These are phyloP conservation scores for Philereme transversata DNA, from an alignment of 2,888 invertebrate species.

Conservation along the genomic window DNA sequence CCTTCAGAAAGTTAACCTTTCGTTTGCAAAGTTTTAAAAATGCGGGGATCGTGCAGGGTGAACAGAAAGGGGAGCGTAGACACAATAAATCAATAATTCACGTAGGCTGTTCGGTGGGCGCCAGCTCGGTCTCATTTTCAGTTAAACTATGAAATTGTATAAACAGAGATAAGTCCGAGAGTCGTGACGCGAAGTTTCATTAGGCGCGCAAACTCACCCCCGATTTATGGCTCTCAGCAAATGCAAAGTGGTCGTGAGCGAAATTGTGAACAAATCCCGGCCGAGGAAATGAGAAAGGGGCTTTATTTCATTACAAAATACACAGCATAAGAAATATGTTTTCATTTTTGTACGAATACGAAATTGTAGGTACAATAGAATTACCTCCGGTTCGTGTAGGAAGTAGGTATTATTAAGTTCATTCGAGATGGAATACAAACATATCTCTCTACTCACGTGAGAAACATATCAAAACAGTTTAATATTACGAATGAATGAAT, in stretches of 20 bases:
- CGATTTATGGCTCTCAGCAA: slow-evolving; percentile 61
- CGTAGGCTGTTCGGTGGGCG: slow-evolving; percentile 34
- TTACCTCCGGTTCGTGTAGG: slow-evolving; percentile 28
- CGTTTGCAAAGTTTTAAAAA: slow-evolving; percentile 45
- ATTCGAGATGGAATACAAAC: slow-evolving; percentile 19
- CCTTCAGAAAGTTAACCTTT: slow-evolving; percentile 42
- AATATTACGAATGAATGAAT: slow-evolving; percentile 31
- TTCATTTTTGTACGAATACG: slow-evolving; percentile 43
- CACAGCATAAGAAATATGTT: slow-evolving; percentile 55
- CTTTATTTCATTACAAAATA: slow-evolving; percentile 59
- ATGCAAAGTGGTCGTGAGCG: slow-evolving; percentile 60
- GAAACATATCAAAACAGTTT: slow-evolving; percentile 28
- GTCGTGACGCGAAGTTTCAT: slow-evolving; percentile 68
- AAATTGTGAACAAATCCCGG: slow-evolving; percentile 64
- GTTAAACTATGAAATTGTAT: slow-evolving; percentile 47
- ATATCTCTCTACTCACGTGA: slow-evolving; percentile 29
- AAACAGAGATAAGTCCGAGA: slow-evolving; percentile 56
- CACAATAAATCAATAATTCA: slow-evolving; percentile 54
- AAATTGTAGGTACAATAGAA: slow-evolving; percentile 34
- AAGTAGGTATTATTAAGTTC: slow-evolving; percentile 33
- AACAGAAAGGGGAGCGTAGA: slow-evolving; percentile 45
- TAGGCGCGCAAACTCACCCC: slow-evolving; percentile 59
- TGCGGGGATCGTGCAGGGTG: slow-evolving; percentile 49
- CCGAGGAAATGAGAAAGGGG: slow-evolving; percentile 57
- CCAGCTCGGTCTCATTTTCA: slow-evolving; percentile 38